Base-by-base conservation (phyloP, 2,888 invertebrate genomes). In the Nomada ferruginata region DNA sequence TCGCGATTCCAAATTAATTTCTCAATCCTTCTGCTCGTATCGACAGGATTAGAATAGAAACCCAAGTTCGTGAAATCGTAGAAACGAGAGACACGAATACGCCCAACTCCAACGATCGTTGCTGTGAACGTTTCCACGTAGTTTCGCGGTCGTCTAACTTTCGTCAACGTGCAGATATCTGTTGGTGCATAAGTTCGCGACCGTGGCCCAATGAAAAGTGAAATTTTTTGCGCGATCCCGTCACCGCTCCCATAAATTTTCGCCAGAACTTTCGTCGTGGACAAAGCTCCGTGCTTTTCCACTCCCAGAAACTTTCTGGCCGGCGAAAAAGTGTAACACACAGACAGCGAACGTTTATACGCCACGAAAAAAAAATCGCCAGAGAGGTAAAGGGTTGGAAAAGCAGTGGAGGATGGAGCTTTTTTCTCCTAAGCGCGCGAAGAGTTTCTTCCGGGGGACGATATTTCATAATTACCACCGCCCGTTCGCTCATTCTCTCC, bases 241-340 rank as follows among this genome's bases (percentile, higher is more conserved):
- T 59, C 76, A 64, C 64, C 29, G 13, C 3, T 9, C 13, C 68
- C 64, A 76, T 82, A 82, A 82, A 82, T 82, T 81, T 52, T 52
- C 70, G 18, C 47, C 18, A 29, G 47, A 82, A 82, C 63, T 77
- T 76, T 71, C 70, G 71, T 75, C 66, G 73, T 64, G 65, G 65
- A 79, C 65, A 83, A 81, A 73, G 44, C 94, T 94, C 53, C 94
- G 94, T 86, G 94, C 55, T 94, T n/a, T 92, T 94, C 44, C 20
- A 15, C 61, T 42, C 23, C 60, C 20, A 23, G 50, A 59, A 77
- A 75, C 66, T 83, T 84, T 73, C 50, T 72, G 64, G 55, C 70
- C 69, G 60, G 36, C 69, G 64, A 83, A 68, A 83, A 83, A 71
- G 73, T 2, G 71, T 77, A 71, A 72, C 75, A 76, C 59, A 15